Evolutionary conservation across 92 coral and sea anemone species (phyloP), one percentile per base, ranked within the genome.

Genomic region (Epizoanthus rinbou): DNA sequence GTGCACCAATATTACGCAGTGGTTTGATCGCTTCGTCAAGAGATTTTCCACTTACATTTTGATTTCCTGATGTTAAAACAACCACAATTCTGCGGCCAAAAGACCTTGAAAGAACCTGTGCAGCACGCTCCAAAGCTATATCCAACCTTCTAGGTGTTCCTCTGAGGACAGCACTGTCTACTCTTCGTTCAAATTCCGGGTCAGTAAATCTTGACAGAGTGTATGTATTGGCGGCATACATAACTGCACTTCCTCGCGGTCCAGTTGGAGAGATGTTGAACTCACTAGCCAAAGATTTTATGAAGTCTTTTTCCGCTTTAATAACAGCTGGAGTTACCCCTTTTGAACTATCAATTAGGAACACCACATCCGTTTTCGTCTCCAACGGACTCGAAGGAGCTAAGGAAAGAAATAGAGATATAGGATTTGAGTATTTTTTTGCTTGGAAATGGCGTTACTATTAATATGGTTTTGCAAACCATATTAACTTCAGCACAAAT

Each of bases 271-370:
- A 74, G 5, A 88, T 64, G 73, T 78, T 78, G 25, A 88, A 85
- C 54, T 76, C 78, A 62, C 85, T 67, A 73, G 88, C 95, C 82
- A 91, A 68, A 10, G 85, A 78, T 43, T 91, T 91, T 14, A 84
- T 82, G 56, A 91, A 63, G 6, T 79, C 59, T 58, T 89, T 86
- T 63, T 88, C 88, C 18, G 81, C 81, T 23, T 74, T 72, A 52
- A 91, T 80, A 64, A 88, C 87, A 15, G 67, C 67, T 23, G 37
- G 33, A 56, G 86, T 91, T 8, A 86, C 82, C 59, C 89, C 91
- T 18, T 66, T 86, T 13, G 95, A 87, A 3, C 90, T 85, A 68
- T 91, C 95, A 22, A 89, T 78, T 33, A 91, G 76, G 73, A 91
- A 90, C 0, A 91, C 78, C 16, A 91, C 73, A 74, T 91, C 95